phyloP scores from a whole-genome alignment of 2,888 invertebrate genomes.

The Heteromyza rotundicornis region DNA sequence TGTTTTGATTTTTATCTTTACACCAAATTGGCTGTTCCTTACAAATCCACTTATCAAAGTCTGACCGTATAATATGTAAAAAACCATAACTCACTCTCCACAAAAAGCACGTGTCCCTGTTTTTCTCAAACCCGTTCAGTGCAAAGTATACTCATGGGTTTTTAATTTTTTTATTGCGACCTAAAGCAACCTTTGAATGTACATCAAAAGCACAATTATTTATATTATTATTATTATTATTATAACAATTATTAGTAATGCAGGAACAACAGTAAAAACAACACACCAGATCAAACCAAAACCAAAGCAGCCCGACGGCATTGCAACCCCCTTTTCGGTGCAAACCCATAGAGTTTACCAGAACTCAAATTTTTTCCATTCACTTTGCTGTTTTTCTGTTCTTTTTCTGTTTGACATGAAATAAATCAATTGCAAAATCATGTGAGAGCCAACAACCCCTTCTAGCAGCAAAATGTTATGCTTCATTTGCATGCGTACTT shows the following conservation, averaged over 20 bases:
- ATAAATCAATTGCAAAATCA: conserved; percentile 18
- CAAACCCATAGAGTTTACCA: no score
- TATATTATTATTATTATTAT: neutral
- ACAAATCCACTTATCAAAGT: no score
- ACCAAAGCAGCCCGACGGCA: no score
- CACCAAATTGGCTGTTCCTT: no score
- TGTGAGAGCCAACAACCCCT: conserved; percentile 5
- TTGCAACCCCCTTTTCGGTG: neutral
- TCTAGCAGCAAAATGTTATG: neutral
- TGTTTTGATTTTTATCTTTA: no score
- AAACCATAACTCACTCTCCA: neutral
- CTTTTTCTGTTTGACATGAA: conserved; percentile 4
- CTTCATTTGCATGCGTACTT: no score
- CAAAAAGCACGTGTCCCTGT: neutral
- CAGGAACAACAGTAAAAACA: neutral
- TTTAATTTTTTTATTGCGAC: no score
- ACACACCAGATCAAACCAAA: neutral
- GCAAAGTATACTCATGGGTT: no score
- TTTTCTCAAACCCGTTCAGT: neutral
- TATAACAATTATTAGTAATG: neutral
- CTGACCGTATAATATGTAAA: no score
- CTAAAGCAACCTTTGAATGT: no score
- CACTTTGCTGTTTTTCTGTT: neutral
- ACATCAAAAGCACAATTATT: conserved; percentile 6
- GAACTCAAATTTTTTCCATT: no score